Evolutionary conservation across 1,140 invertebrate species (phyloP).

Genomic region (Centruroides vittatus): DNA sequence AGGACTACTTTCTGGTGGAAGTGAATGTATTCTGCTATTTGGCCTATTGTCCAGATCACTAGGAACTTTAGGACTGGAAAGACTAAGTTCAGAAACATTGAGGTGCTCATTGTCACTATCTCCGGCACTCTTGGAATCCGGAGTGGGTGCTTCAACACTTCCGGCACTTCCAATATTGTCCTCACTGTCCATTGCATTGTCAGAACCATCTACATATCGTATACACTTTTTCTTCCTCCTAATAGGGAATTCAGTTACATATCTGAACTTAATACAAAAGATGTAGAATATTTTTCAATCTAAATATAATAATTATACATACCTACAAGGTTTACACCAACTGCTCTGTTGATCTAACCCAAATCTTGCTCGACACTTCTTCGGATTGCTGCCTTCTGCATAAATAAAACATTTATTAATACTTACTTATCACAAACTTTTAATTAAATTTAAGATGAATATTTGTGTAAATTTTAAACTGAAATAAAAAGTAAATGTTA

Average conservation of each 20-base stretch:
- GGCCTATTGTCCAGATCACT: neutral
- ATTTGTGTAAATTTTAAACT: too few species aligned
- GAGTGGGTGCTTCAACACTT: conserved; percentile 43
- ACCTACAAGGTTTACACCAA: conserved; percentile 99
- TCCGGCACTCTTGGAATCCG: conserved; percentile 37
- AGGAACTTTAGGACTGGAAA: conserved; percentile 7
- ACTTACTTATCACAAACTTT: too few species aligned
- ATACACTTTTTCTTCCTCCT: conserved; percentile 99
- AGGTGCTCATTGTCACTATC: conserved; percentile 14
- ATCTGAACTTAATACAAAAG: too few species aligned
- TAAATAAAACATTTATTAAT: neutral
- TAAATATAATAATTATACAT: conserved; percentile 26
- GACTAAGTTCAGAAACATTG: conserved; percentile 5
- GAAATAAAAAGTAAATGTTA: too few species aligned
- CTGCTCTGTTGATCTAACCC: conserved; percentile 95
- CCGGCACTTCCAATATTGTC: conserved; percentile 40
- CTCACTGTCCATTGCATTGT: conserved; percentile 49
- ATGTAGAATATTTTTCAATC: too few species aligned
- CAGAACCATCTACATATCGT: conserved; percentile 65
- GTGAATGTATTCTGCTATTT: neutral
- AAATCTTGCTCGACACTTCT: conserved; percentile 97
- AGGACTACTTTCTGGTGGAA: neutral
- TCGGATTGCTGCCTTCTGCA: conserved; percentile 77
- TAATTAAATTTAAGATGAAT: too few species aligned
- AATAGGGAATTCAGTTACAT: conserved; percentile 29